Conservation (phyloP, 2,797 vertebrate genomes). For the Hemibagrus guttatus region DNA sequence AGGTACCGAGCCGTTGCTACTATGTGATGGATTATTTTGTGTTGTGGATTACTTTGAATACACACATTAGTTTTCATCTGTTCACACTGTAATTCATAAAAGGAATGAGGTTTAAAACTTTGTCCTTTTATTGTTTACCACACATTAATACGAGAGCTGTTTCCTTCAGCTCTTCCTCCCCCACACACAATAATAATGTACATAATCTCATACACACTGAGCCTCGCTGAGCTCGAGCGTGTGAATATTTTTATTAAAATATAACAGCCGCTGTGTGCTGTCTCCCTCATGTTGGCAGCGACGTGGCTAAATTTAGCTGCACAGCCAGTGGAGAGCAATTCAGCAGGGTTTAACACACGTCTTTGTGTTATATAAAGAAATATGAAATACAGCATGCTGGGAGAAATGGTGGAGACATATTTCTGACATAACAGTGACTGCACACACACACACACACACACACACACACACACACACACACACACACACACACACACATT, state of each 20-base stretch:
- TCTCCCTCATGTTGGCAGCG: not conserved
- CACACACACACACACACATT: too few relatives aligned
- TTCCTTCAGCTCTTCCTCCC: conserved; percentile 10
- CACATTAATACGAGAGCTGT: not conserved
- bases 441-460: not conserved
- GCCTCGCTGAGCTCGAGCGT: conserved; percentile 1
- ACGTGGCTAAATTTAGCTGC: conserved; percentile 13
- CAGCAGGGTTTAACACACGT: conserved; percentile 67
- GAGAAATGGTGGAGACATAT: conserved; percentile 6
- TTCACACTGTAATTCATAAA: not conserved
- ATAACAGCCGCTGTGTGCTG: not conserved
- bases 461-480: not conserved
- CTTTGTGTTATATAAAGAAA: conserved; percentile 73
- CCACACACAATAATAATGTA: not conserved
- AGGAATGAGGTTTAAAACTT: not conserved
- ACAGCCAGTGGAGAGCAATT: conserved; percentile 50
- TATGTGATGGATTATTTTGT: too few relatives aligned
- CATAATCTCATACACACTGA: not conserved
- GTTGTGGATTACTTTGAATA: not conserved
- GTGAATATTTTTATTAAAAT: conserved; percentile 33
- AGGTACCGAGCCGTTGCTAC: too few relatives aligned
- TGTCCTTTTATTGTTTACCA: not conserved
- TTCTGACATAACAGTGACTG: not conserved
- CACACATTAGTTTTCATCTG: not conserved
- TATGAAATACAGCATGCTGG: conserved; percentile 54